Evolutionary conservation across 2,888 invertebrate genomes (phyloP), one percentile per base, ranked within the genome.

Genomic region (Sinohyriopsis cumingii): DNA sequence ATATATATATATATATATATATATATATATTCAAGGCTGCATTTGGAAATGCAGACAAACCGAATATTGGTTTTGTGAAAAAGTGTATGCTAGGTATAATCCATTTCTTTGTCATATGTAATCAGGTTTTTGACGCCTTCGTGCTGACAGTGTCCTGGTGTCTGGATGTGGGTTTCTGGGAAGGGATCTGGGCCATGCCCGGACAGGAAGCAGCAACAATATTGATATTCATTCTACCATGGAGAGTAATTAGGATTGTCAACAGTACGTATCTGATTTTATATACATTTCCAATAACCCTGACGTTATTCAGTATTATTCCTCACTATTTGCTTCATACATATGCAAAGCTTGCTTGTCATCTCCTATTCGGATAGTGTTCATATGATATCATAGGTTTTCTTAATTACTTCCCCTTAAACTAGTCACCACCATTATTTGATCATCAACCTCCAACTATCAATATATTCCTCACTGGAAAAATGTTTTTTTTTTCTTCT

Each of bases 161-260:
- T 67, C 73, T 87, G 45, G 87, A 87, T 68, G 80, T 87, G 2
- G 86, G 82, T 1, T 84, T 87, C 68, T 84, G 79, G 72, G 84
- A 87, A 63, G 87, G 87, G n/a, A 85, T 87, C 22, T 87, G 87
- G 87, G 84, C 84, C 5, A 74, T 82, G 45, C 85, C 87, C 5
- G 87, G 85, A 20, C 79, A 80, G 5, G 83, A 85, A 63, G 87
- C 85, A 12, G 86, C 85, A 6, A 86, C 85, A 5, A 78, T 86
- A 25, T 74, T 87, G 24, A 85, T 86, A n/a, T 80, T 83, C 65
- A 84, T 87, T 6, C 73, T 87, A 28, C 87, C 87, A 1, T 87
- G 87, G 87, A 76, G 87, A 75, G 86, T 87, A 0, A 81, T 87
- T 66, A 85, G 87, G 78, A 86, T 87, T 63, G 86, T 87, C 6